A percentile compares a stretch with the other conserved stretches of the same genome.
These are phyloP conservation scores for Temnothorax ravouxi DNA, from an alignment of 2,888 invertebrate species.

Conservation along the genomic window DNA sequence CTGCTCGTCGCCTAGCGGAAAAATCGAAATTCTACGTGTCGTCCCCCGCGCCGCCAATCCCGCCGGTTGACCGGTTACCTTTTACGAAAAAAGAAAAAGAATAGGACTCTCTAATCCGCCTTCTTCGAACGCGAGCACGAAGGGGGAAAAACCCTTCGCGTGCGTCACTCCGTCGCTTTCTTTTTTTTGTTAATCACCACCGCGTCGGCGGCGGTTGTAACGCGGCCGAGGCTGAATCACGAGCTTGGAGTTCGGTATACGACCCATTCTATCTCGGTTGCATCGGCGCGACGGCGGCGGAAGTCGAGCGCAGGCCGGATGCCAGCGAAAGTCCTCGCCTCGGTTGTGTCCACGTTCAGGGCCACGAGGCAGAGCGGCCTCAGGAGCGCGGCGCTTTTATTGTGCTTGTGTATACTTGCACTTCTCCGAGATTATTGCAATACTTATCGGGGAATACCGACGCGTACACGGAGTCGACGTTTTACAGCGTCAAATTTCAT, in stretches of 20 bases:
- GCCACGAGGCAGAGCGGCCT: constrained; percentile 43
- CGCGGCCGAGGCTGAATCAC: constrained; percentile 80
- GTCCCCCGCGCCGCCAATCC: background rate
- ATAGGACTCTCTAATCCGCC: background rate
- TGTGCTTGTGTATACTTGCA: constrained; percentile 10
- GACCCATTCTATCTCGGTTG: constrained; percentile 50
- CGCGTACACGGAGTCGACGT: background rate
- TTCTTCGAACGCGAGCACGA: background rate
- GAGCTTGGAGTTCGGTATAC: constrained; percentile 42
- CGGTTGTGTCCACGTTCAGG: constrained; percentile 60
- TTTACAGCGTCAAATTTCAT: background rate
- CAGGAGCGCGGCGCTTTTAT: background rate
- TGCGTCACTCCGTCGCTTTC: constrained; percentile 74
- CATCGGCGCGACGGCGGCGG: constrained; percentile 63
- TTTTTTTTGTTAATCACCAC: constrained; percentile 82
- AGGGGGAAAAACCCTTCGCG: background rate
- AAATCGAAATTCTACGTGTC: constrained; percentile 68
- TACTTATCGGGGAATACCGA: background rate
- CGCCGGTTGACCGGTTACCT: background rate
- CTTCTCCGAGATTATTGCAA: constrained; percentile 3
- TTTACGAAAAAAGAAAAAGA: background rate
- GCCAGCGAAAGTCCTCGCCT: constrained; percentile 77
- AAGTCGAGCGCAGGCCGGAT: constrained; percentile 71
- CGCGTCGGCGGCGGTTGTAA: constrained; percentile 53
- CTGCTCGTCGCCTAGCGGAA: constrained; percentile 65